Evolutionary conservation across 2,888 invertebrate species (phyloP).

Genomic region (Heteropelma amictum): DNA sequence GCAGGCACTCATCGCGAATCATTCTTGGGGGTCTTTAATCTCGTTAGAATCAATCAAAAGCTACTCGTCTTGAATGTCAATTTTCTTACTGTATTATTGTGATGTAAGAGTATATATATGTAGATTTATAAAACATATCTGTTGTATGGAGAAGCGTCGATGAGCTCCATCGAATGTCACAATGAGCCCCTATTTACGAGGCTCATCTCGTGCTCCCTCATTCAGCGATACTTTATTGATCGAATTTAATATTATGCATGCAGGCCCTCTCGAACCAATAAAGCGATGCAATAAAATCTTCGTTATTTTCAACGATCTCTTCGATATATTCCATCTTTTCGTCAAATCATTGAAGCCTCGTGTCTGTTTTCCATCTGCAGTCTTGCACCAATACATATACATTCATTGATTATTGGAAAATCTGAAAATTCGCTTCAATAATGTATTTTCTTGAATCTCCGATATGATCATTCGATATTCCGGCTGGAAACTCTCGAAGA

Average conservation of each 20-base stretch:
- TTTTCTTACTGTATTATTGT: background rate
- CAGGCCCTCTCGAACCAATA: slow-evolving; percentile 46
- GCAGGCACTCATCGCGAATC: background rate
- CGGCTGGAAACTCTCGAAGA: background rate
- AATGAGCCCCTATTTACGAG: slow-evolving; percentile 46
- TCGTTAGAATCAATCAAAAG: slow-evolving; percentile 43
- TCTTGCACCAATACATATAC: background rate
- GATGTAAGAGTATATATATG: background rate
- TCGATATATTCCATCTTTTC: background rate
- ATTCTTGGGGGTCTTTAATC: background rate
- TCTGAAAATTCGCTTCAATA: background rate
- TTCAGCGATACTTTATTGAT: background rate
- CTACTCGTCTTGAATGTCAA: slow-evolving; percentile 29
- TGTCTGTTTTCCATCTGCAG: background rate
- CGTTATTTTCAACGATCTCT: slow-evolving; percentile 29
- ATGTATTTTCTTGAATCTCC: slow-evolving; percentile 19
- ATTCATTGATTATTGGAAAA: slow-evolving; percentile 4
- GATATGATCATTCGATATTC: background rate
- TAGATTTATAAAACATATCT: background rate
- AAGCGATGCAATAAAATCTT: slow-evolving; percentile 33
- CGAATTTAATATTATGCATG: slow-evolving; percentile 49
- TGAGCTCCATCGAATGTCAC: slow-evolving; percentile 44
- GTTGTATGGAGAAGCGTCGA: slow-evolving; percentile 35
- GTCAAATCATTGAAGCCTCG: too few relatives aligned
- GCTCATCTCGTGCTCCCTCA: background rate